Base-by-base conservation (phyloP, 2,113 vertebrate species). In the Dolichallabes microphthalmus region DNA sequence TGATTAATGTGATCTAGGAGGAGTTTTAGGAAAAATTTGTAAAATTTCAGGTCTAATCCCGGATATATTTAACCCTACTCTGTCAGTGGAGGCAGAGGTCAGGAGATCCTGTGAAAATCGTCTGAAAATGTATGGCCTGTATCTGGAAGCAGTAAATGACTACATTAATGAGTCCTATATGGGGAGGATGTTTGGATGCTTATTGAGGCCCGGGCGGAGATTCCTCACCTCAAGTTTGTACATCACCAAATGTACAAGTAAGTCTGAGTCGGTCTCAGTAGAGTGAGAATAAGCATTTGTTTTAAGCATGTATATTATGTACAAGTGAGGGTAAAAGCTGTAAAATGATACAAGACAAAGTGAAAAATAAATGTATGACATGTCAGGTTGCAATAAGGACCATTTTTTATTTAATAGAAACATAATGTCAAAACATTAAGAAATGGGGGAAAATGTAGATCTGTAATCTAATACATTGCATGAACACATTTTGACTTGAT, bases 181-280 rank as follows among this genome's bases (percentile, higher is more conserved):
- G 94, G 94, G 0, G 93, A 94, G 85, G 94, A 95, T 53, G 94
- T 95, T 71, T 94, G 93, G 93, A 88, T 94, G 8, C 90, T 95
- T 86, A 95, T 94, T 52, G 93, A 95, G 87, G 93, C 94, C 82
- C 91, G 94, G 25, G 94, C 94, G 0, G 94, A 94, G 87, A 95
- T 94, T 32, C 94, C 94, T 2, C 93, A 94, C 82, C 93, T 94
- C 74, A 95, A 94, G 89, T 95, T 95, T 61, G 92, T 94, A 84
- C 89, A 92, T 1, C 94, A 94, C 66, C 93, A 95, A 90, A 95
- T 95, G 94, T 93, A 95, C 91, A 95, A 93, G 94, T 94, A 92
- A 39, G 90, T 55, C 50, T 82, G 22, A 25, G 0, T 71, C 7
- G 27, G 63, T 14, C 15, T 15, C n/a, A 53, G 3, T 14, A 57